These are phyloP conservation scores for Tor tambroides DNA, from an alignment of 2,113 vertebrate species.

Conservation along the genomic window DNA sequence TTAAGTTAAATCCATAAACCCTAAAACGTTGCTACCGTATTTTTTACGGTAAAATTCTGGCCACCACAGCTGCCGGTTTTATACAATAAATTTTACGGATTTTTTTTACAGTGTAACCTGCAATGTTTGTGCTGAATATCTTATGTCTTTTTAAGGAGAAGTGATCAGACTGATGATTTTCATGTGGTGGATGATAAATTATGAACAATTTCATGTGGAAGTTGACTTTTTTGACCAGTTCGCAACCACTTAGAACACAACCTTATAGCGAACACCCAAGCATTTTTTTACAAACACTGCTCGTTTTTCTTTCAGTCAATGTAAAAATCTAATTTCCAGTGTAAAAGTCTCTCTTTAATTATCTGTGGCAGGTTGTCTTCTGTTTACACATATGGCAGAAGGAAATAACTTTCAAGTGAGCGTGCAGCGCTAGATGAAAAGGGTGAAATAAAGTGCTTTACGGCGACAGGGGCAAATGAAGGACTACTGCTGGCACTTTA, in stretches of 20 bases:
- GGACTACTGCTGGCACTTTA: conserved; percentile 40
- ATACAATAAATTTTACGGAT: too few relatives aligned
- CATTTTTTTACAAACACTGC: neutral
- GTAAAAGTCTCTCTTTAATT: conserved; percentile 40
- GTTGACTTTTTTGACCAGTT: too few relatives aligned
- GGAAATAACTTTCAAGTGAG: conserved; percentile 42
- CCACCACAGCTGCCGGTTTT: too few relatives aligned
- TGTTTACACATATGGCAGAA: conserved; percentile 33
- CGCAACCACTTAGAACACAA: neutral
- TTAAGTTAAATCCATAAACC: too few relatives aligned
- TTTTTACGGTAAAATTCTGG: too few relatives aligned
- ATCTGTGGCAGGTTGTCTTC: conserved; percentile 30
- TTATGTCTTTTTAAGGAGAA: too few relatives aligned
- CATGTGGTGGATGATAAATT: too few relatives aligned
- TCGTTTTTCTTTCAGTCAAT: neutral
- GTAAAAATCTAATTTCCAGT: neutral
- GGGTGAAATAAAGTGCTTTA: conserved; percentile 27
- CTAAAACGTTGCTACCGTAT: too few relatives aligned
- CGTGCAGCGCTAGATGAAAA: conserved; percentile 47
- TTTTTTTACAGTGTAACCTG: too few relatives aligned
- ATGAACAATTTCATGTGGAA: too few relatives aligned
- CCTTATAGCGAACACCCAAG: neutral
- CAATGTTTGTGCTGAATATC: too few relatives aligned
- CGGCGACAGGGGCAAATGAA: conserved; percentile 14
- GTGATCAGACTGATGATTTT: too few relatives aligned